These are phyloP conservation scores for Premnoplex brunnescens DNA, from an alignment of 2,797 vertebrate species.

Conservation along the genomic window DNA sequence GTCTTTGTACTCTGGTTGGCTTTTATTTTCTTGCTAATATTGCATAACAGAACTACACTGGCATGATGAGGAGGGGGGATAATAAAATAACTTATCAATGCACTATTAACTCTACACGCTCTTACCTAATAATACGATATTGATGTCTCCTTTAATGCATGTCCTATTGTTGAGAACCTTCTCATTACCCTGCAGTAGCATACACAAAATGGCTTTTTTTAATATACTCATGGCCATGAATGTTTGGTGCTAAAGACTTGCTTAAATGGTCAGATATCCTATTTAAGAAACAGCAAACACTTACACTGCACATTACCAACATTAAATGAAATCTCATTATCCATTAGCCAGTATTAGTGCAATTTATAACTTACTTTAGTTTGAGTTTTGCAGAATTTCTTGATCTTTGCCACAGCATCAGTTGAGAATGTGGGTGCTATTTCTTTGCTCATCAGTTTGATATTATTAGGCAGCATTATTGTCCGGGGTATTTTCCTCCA, in stretches of 20 bases:
- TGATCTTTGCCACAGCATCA: constrained; percentile 81
- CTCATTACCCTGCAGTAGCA: constrained; percentile 81
- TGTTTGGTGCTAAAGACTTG: constrained; percentile 79
- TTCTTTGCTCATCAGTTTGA: constrained; percentile 83
- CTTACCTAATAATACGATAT: constrained; percentile 86
- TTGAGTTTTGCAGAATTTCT: constrained; percentile 83
- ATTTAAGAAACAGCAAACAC: constrained; percentile 77
- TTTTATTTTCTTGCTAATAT: constrained; percentile 77
- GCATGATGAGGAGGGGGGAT: constrained; percentile 57
- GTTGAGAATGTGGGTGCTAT: constrained; percentile 74
- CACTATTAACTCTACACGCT: constrained; percentile 74
- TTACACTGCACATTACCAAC: constrained; percentile 72
- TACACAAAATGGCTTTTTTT: constrained; percentile 85
- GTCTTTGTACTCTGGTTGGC: constrained; percentile 54
- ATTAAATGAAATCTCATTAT: constrained; percentile 77
- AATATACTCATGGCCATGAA: constrained; percentile 82
- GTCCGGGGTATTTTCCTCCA: constrained; percentile 58
- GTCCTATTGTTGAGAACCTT: constrained; percentile 79
- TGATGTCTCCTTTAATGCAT: constrained; percentile 82
- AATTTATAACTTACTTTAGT: constrained; percentile 78
- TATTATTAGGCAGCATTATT: constrained; percentile 74
- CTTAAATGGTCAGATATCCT: constrained; percentile 84
- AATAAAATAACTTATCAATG: constrained; percentile 80
- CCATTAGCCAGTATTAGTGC: constrained; percentile 69
- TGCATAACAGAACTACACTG: constrained; percentile 63